A percentile compares a stretch with the other conserved stretches of the same genome.
phyloP scores from a whole-genome alignment of 2,888 invertebrate genomes.

The Zhuqinia jingwanae region DNA sequence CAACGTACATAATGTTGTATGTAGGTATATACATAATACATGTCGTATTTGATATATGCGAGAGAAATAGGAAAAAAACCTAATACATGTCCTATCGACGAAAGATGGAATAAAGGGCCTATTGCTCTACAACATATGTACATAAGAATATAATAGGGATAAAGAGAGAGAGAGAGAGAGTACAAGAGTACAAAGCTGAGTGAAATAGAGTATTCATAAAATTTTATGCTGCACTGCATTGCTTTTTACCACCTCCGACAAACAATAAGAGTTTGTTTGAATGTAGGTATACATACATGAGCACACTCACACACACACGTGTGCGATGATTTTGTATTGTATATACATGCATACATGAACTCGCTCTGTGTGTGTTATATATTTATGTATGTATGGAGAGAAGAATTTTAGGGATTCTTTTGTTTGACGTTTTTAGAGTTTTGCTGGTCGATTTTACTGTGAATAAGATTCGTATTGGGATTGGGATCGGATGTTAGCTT shows the following conservation, averaged over 20 bases:
- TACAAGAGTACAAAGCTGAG: conserved; percentile 23
- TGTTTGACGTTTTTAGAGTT: not conserved
- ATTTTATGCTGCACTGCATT: conserved; percentile 60
- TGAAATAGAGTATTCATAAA: conserved; percentile 62
- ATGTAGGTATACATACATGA: not conserved
- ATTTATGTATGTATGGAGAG: not conserved
- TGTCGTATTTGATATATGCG: not conserved
- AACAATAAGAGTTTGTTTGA: conserved; percentile 46
- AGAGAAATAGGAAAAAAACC: not conserved
- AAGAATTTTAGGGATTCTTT: conserved; percentile 16
- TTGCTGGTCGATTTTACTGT: not conserved
- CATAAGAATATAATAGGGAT: not conserved
- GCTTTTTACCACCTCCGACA: conserved; percentile 41
- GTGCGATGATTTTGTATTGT: too few relatives aligned
- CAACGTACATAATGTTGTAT: too few relatives aligned
- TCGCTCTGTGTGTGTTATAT: not conserved
- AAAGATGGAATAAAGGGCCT: not conserved
- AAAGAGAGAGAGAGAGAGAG: not conserved
- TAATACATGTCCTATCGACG: too few relatives aligned
- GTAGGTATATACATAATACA: not conserved
- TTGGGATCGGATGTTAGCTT: too few relatives aligned
- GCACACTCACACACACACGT: not conserved
- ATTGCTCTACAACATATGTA: conserved; percentile 17
- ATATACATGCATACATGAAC: not conserved
- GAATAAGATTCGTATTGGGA: not conserved